These are phyloP conservation scores for Eptatretus atami DNA, from an alignment of 2,797 vertebrate genomes.

Conservation along the genomic window DNA sequence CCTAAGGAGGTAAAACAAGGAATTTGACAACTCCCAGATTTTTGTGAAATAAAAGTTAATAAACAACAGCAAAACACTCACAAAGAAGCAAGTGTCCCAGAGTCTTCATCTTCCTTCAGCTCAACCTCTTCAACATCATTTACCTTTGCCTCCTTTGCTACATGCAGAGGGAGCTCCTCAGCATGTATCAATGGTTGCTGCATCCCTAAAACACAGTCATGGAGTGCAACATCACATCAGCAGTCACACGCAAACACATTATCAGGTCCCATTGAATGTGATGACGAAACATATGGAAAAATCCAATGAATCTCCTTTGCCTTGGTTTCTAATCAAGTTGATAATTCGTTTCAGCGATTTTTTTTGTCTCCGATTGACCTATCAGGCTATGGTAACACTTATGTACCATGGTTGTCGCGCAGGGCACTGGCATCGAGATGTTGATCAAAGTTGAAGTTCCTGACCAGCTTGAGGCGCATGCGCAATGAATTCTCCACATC, in stretches of 20 bases:
- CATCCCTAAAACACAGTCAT: slow-evolving; percentile 18
- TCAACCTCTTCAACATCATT: slow-evolving; percentile 66
- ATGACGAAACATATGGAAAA: neutral
- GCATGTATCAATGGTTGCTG: slow-evolving; percentile 28
- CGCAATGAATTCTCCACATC: slow-evolving; percentile 63
- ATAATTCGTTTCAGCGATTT: no score
- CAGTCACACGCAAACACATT: no score
- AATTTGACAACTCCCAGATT: no score
- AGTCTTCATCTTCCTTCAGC: slow-evolving; percentile 57
- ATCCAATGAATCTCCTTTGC: neutral
- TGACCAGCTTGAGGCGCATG: slow-evolving; percentile 77
- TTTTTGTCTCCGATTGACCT: neutral
- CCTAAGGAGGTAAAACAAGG: no score
- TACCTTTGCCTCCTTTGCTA: slow-evolving; percentile 83
- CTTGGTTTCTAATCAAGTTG: no score
- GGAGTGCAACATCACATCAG: no score
- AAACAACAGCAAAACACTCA: slow-evolving; percentile 17
- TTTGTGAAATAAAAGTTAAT: no score
- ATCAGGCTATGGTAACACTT: neutral
- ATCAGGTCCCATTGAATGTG: neutral
- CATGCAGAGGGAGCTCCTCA: slow-evolving; percentile 35
- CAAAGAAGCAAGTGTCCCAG: slow-evolving; percentile 32
- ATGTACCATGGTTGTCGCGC: slow-evolving; percentile 62
- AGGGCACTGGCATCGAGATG: slow-evolving; percentile 62
- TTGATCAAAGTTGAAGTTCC: slow-evolving; percentile 43